Percentiles rank a stretch among this genome's conserved stretches.
Evolutionary conservation across 2,888 invertebrate genomes (phyloP).

Genomic region (Noctua fimbriata): DNA sequence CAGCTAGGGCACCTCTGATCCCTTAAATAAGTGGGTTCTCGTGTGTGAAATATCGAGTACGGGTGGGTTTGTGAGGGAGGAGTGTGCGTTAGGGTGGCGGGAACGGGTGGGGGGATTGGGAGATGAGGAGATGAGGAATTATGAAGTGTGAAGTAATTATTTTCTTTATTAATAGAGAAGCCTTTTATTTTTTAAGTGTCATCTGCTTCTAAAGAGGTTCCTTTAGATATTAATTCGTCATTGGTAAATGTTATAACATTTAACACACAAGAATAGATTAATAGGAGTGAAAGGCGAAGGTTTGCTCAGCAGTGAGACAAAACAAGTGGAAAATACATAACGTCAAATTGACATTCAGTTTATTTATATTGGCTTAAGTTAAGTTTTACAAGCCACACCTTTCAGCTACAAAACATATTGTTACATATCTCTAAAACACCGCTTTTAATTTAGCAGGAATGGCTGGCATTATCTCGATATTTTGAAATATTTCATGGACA

Average conservation of each 20-base stretch:
- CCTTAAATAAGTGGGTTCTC: slow-evolving; percentile 87
- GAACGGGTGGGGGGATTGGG: background rate
- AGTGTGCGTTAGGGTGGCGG: slow-evolving; percentile 37
- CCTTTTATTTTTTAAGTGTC: background rate
- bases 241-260: background rate
- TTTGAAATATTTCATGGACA: slow-evolving; percentile 50
- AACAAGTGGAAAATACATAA: background rate
- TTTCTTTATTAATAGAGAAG: background rate
- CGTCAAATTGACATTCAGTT: background rate
- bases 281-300: background rate
- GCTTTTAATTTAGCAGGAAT: slow-evolving; percentile 32
- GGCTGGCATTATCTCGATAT: slow-evolving; percentile 32
- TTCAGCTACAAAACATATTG: background rate
- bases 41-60: slow-evolving; percentile 87
- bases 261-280: background rate
- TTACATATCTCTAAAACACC: background rate
- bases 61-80: slow-evolving; percentile 55
- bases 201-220: background rate
- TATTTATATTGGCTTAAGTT: background rate
- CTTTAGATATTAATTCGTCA: background rate
- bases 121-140: background rate
- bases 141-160: background rate
- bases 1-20: slow-evolving; percentile 86
- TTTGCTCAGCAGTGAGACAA: background rate
- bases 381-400: background rate